Conservation (phyloP, 2,113 vertebrate genomes). For the Bos javanicus region DNA sequence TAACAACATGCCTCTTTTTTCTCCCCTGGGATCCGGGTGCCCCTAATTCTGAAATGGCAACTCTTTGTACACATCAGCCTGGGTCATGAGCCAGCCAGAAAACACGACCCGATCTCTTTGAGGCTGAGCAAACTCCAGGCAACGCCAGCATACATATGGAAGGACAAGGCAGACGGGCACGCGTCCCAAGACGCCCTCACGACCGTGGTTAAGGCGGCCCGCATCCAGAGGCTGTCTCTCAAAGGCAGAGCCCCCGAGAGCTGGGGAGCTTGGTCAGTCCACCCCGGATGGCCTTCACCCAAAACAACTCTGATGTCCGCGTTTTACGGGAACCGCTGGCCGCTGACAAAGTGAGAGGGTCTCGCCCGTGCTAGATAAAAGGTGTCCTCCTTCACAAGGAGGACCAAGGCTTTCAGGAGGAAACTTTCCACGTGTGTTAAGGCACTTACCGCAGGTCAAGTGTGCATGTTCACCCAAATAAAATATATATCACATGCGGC, state of each 20-base stretch:
- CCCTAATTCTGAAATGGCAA: neutral
- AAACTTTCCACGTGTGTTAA: rapidly evolving
- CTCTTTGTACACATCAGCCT: neutral
- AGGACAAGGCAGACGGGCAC: too few relatives aligned
- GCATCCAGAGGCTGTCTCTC: neutral
- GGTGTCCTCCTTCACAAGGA: neutral
- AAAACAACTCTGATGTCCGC: neutral
- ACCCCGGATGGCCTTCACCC: rapidly evolving
- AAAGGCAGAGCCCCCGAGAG: neutral
- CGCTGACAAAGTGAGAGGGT: rapidly evolving
- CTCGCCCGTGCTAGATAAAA: neutral
- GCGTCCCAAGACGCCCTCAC: too few relatives aligned
- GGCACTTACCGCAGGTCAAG: rapidly evolving
- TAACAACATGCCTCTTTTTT: neutral
- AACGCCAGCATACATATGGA: too few relatives aligned
- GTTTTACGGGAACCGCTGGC: neutral
- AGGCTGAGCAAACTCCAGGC: too few relatives aligned
- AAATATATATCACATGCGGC: neutral
- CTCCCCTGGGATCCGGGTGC: neutral
- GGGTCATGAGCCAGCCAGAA: too few relatives aligned
- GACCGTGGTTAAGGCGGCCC: neutral
- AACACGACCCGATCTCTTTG: too few relatives aligned
- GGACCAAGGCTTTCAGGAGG: neutral
- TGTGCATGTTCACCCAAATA: neutral
- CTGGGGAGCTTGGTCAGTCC: neutral